A percentile compares a stretch with the other conserved stretches of the same genome.
Evolutionary conservation across 2,888 invertebrate genomes (phyloP).

Genomic region (Allophyes oxyacanthae): DNA sequence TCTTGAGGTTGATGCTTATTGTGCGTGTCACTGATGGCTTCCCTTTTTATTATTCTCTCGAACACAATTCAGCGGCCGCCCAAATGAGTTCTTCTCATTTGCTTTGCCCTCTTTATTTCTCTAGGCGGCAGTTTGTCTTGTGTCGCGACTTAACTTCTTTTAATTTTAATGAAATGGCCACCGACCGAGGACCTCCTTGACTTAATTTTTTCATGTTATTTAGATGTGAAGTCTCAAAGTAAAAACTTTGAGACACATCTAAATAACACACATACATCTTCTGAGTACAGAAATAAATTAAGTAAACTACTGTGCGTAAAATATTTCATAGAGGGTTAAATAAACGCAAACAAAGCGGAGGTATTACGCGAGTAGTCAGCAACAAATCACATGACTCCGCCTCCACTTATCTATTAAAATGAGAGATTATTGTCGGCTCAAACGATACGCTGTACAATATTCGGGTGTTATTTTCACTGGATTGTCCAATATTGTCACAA

Average conservation of each 20-base stretch:
- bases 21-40: slow-evolving; percentile 90
- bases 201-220: slow-evolving; percentile 69
- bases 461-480: slow-evolving; percentile 87
- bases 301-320: slow-evolving; percentile 39
- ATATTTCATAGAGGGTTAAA: slow-evolving; percentile 46
- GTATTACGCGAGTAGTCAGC: slow-evolving; percentile 59
- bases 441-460: slow-evolving; percentile 72
- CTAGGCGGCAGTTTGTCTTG: slow-evolving; percentile 87
- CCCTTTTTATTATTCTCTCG: slow-evolving; percentile 89
- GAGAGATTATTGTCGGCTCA: slow-evolving; percentile 86
- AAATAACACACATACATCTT: too few relatives aligned
- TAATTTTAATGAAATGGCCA: slow-evolving; percentile 80
- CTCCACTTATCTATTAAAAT: slow-evolving; percentile 89
- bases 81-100: slow-evolving; percentile 88
- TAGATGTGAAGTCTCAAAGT: slow-evolving; percentile 55
- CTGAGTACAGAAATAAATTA: slow-evolving; percentile 41
- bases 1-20: slow-evolving; percentile 90
- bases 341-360: slow-evolving; percentile 55
- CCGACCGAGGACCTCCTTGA: slow-evolving; percentile 63
- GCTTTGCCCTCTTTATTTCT: slow-evolving; percentile 88
- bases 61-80: slow-evolving; percentile 88
- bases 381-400: slow-evolving; percentile 85
- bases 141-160: slow-evolving; percentile 84
- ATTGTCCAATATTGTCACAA: slow-evolving; percentile 89
- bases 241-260: too few relatives aligned